phyloP scores from a whole-genome alignment of 2,113 vertebrate genomes.

The Dipodomys merriami region DNA sequence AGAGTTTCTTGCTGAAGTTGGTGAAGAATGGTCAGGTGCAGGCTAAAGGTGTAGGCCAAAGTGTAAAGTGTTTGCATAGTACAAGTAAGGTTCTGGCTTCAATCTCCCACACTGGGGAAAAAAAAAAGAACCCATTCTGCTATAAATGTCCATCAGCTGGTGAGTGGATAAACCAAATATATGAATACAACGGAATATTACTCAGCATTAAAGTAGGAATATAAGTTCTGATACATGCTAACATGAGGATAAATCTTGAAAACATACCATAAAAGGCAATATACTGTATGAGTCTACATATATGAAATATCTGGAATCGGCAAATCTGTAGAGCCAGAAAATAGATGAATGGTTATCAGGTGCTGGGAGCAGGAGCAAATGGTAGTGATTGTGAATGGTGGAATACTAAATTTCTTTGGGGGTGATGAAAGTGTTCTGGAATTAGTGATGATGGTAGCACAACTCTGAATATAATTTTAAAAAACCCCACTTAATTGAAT shows the following conservation, averaged over 20 bases:
- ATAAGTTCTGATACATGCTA: neutral
- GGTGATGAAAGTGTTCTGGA: neutral
- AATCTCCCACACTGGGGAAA: neutral
- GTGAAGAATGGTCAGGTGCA: neutral
- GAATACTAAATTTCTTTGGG: neutral
- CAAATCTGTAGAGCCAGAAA: neutral
- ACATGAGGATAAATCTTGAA: neutral
- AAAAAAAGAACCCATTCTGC: neutral
- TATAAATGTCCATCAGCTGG: neutral
- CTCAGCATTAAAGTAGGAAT: neutral
- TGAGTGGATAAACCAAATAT: neutral
- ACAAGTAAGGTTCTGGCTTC: neutral
- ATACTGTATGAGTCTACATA: neutral
- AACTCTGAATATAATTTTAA: neutral
- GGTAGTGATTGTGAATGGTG: neutral
- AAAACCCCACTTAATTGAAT: neutral
- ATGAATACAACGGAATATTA: neutral
- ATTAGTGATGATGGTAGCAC: neutral
- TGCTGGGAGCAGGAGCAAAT: neutral
- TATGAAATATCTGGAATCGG: conserved; percentile 2
- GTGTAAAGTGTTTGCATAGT: neutral
- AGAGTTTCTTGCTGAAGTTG: neutral
- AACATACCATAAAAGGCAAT: neutral
- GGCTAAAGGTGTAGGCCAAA: neutral
- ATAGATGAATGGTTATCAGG: neutral